Evolutionary conservation across 2,888 invertebrate species (phyloP).

Genomic region (Eupithecia insigniata): DNA sequence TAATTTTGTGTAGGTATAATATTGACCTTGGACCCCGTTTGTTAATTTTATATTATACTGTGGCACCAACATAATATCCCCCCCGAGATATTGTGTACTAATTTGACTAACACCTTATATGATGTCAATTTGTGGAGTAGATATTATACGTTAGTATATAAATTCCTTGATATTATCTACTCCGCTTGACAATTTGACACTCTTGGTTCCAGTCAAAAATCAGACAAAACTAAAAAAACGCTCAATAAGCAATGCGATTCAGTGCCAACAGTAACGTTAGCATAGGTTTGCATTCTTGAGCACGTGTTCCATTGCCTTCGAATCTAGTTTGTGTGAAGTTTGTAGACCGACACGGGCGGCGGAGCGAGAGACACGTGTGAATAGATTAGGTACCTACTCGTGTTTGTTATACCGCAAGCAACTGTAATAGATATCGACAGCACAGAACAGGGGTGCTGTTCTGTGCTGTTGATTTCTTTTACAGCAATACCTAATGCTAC

Average conservation of each 20-base stretch:
- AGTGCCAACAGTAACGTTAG: background rate
- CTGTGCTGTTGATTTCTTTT: background rate
- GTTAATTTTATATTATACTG: too few relatives aligned
- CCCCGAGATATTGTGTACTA: too few relatives aligned
- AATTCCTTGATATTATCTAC: too few relatives aligned
- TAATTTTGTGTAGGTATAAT: too few relatives aligned
- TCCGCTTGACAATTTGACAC: too few relatives aligned
- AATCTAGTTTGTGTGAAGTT: conserved; percentile 1
- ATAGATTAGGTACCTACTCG: background rate
- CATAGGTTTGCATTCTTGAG: background rate
- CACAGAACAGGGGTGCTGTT: too few relatives aligned
- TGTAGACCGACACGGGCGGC: conserved; percentile 10
- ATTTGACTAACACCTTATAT: too few relatives aligned
- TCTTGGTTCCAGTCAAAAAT: background rate
- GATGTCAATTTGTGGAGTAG: too few relatives aligned
- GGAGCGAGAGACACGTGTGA: background rate
- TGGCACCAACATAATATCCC: too few relatives aligned
- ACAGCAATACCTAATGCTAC: background rate
- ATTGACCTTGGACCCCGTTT: too few relatives aligned
- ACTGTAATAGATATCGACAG: too few relatives aligned
- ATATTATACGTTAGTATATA: too few relatives aligned
- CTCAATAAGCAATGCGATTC: background rate
- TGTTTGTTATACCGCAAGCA: conserved; percentile 1
- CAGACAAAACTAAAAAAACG: background rate
- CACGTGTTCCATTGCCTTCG: background rate